Evolutionary conservation across 2,888 invertebrate genomes (phyloP), one percentile per base, ranked within the genome.

Genomic region (Nowickia ferox): DNA sequence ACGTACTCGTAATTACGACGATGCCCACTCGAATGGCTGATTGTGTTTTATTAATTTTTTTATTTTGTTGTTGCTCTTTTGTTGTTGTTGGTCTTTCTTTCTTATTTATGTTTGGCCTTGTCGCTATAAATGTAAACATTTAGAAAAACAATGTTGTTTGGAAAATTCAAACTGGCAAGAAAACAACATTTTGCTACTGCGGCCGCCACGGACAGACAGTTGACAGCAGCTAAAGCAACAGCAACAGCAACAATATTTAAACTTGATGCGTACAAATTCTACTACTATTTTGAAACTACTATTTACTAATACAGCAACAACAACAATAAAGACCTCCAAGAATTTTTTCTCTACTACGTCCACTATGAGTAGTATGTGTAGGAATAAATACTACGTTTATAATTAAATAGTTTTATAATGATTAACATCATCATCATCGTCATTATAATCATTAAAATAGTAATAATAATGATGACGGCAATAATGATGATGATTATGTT

Each of bases 111-210:
- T 84, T 83, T 86, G 86, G 86, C 86, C 86, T 86, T 86, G 86
- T 86, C 84, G 76, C 83, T 79, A 80, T 84, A 79, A 86, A 84
- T 76, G 86, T 86, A 86, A 86, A 86, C 83, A 86, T 84, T 86
- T 80, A 80, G 66, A 79, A 72, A 80, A 76, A 86, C 83, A 86
- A 86, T 76, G 79, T 80, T 76, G 78, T 72, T 66, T 79, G 48
- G 38, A 84, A 75, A 38, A 57, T 48, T 46, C 71, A 53, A 53
- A 51, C 51, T 71, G 19, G 66, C 57, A 83, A 69, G 55, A 82
- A 72, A 77, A 66, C 72, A 74, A 61, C 63, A 75, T 48, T 71
- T 65, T 65, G 22, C 74, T 68, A 22, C 51, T 59, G 59, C 17
- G 53, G 44, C 57, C 19, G 71, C 15, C 55, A 66, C 59, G 5